These are phyloP conservation scores for Coptotermes formosanus DNA, from an alignment of 1,140 invertebrate genomes.

Conservation along the genomic window DNA sequence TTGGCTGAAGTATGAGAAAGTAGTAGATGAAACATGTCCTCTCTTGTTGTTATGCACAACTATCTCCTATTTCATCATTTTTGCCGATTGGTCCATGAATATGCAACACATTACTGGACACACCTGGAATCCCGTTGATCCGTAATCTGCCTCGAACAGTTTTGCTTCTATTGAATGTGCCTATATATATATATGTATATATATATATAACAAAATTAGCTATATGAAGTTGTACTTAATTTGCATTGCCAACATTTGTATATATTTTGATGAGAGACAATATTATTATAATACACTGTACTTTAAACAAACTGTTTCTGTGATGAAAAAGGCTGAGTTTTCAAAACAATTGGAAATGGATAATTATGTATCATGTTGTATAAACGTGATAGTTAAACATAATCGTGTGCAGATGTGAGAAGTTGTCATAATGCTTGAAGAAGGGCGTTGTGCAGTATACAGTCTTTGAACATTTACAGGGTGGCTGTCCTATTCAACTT, in stretches of 20 bases:
- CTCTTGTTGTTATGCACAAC: too few species aligned
- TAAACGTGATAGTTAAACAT: too few species aligned
- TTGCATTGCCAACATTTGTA: neutral
- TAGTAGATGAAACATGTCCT: too few species aligned
- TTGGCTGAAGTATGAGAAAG: too few species aligned
- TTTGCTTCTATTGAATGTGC: conserved; percentile 6
- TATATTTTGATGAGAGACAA: conserved; percentile 10
- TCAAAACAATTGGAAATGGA: neutral
- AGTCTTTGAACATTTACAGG: conserved; percentile 32
- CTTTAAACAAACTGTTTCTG: conserved; percentile 15
- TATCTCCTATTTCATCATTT: too few species aligned
- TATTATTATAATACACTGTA: conserved; percentile 10
- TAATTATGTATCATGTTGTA: neutral
- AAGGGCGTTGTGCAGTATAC: neutral
- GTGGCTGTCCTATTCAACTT: conserved; percentile 42
- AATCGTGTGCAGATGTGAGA: neutral
- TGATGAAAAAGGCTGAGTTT: neutral
- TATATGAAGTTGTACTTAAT: neutral
- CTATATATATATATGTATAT: too few species aligned
- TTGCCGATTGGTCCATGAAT: too few species aligned
- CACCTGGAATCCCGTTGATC: neutral
- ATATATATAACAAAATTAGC: neutral
- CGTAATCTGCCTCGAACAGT: neutral
- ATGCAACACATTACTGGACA: too few species aligned
- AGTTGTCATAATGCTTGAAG: neutral